Percentiles rank a stretch among this genome's conserved stretches.
Conservation (phyloP, 2,113 vertebrate genomes). For the Cettia cetti region DNA sequence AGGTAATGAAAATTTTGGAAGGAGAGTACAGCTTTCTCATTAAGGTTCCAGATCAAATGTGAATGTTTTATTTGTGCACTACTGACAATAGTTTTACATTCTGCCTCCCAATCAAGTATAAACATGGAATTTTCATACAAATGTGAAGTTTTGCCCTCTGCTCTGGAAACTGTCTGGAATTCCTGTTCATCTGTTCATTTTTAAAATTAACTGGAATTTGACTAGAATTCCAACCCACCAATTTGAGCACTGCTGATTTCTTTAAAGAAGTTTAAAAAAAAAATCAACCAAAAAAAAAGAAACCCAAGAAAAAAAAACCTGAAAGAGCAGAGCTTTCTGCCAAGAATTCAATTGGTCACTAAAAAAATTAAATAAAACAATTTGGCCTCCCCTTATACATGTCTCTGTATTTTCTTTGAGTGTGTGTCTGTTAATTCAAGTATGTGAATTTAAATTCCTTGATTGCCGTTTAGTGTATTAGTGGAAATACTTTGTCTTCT, state of each 20-base stretch:
- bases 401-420: slow-evolving; percentile 48
- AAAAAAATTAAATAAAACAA: slow-evolving; percentile 78
- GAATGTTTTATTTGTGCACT: slow-evolving; percentile 72
- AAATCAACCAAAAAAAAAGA: background rate
- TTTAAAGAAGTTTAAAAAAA: background rate
- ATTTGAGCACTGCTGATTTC: slow-evolving; percentile 54
- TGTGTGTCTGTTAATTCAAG: background rate
- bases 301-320: background rate
- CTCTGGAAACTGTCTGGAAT: slow-evolving; percentile 65
- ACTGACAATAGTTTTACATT: slow-evolving; percentile 67
- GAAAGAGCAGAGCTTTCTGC: slow-evolving; percentile 49
- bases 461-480: background rate
- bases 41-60: slow-evolving; percentile 74
- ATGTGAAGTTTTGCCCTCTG: slow-evolving; percentile 63
- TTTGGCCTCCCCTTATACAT: slow-evolving; percentile 74
- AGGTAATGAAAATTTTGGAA: slow-evolving; percentile 68
- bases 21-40: slow-evolving; percentile 64
- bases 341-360: slow-evolving; percentile 62
- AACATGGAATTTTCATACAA: slow-evolving; percentile 60
- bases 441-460: background rate
- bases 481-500: background rate
- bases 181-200: slow-evolving; percentile 22
- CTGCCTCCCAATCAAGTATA: slow-evolving; percentile 62
- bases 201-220: slow-evolving; percentile 61
- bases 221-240: slow-evolving; percentile 28